Base-by-base conservation (phyloP, 2,888 invertebrate species). In the Deroplatys truncata region DNA sequence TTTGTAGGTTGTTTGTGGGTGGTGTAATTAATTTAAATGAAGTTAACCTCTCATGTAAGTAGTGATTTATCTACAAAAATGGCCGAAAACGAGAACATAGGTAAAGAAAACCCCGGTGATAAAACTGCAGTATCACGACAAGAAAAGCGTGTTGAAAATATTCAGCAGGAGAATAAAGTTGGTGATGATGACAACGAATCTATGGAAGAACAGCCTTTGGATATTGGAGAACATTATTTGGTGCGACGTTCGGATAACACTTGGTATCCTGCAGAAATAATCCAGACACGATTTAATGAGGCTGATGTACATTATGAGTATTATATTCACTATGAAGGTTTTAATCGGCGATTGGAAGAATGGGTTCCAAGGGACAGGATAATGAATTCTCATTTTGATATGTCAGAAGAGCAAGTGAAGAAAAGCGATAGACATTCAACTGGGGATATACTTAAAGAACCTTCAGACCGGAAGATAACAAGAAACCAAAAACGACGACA, bases 261-360 rank as follows among this genome's bases (percentile, higher is more conserved):
- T 94, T 98, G 98, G 97, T n/a, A 98, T 95, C 97, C 98, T 91
- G 99, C 98, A 89, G 98, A 98, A 95, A 97, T 99, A 91, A 98
- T 99, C 92, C 98, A 99, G 93, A 96, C 97, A 72, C 95, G 98
- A 90, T 96, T 95, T 92, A 97, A 96, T 94, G 96, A 97, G 92
- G 94, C 95, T 88, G 96, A 96, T 91, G 95, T 95, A 90, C 95
- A 95, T 91, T 97, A 96, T 93, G 99, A 99, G 93, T 99, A 98
- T 93, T 99, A 99, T 93, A 98, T 99, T 13, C 99, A 99, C 93
- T 99, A 99, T 94, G 98, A 98, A 93, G 98, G 98, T 25, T 97
- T 98, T 93, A 99, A 99, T 93, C 95, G 99, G 92, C 96, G 99
- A 92, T 94, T 99, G 93, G 99, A 99, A 93, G 99, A 99, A 94